phyloP scores from a whole-genome alignment of 2,888 invertebrate species.

The Criorhina ranunculi region DNA sequence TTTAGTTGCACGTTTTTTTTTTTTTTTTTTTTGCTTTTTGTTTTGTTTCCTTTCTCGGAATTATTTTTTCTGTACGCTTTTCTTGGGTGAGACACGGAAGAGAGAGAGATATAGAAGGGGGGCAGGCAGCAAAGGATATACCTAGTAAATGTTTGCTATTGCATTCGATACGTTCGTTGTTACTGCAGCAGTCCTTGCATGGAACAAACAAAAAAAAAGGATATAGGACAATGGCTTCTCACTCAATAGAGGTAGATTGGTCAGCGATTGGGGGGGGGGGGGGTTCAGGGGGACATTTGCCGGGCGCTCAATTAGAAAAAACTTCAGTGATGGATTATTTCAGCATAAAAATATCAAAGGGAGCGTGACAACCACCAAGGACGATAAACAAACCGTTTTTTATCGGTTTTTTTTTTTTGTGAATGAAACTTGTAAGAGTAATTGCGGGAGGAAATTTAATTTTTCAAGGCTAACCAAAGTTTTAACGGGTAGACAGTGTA shows the following conservation, averaged over 20 bases:
- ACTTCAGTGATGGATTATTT: conserved; percentile 38
- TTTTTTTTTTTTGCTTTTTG: conserved; percentile 43
- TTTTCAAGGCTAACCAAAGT: conserved; percentile 29
- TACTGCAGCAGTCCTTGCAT: conserved; percentile 53
- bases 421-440: background rate
- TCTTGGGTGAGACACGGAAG: conserved; percentile 7
- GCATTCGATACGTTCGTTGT: conserved; percentile 55
- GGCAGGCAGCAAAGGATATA: background rate
- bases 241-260: conserved; percentile 21
- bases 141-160: conserved; percentile 56
- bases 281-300: conserved; percentile 3
- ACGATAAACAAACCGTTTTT: background rate
- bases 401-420: background rate
- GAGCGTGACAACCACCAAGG: conserved; percentile 7
- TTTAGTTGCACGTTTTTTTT: conserved; percentile 49
- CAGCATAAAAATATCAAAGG: background rate
- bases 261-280: background rate
- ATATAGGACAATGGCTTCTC: conserved; percentile 71
- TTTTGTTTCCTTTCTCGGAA: conserved; percentile 67
- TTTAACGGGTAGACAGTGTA: background rate
- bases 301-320: conserved; percentile 57
- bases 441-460: background rate
- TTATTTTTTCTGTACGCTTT: conserved; percentile 32
- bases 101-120: too few relatives aligned
- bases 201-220: too few relatives aligned